Percentiles rank a stretch among this genome's conserved stretches.
Evolutionary conservation across 92 coral and sea anemone genomes (phyloP).

Genomic region (Parazoanthus atlanticus): DNA sequence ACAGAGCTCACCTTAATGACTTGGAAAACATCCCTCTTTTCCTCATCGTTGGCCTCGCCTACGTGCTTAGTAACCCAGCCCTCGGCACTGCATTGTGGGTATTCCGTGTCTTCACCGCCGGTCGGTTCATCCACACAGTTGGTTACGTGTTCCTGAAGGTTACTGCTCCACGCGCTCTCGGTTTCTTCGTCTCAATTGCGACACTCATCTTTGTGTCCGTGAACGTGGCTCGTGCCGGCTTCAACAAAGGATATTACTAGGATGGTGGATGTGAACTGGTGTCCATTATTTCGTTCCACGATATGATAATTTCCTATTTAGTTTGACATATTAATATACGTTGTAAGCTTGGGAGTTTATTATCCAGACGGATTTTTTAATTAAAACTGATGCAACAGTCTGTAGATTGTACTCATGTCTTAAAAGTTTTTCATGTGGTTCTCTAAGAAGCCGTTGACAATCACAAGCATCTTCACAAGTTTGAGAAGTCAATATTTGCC

Average conservation of each 20-base stretch:
- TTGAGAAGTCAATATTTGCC: too few relatives aligned
- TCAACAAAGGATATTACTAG: slow-evolving; percentile 1
- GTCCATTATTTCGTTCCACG: too few relatives aligned
- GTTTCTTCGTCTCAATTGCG: not conserved
- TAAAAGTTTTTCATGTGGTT: too few relatives aligned
- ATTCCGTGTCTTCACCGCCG: slow-evolving; percentile 76
- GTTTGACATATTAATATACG: too few relatives aligned
- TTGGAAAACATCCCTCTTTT: slow-evolving; percentile 86
- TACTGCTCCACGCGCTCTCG: slow-evolving; percentile 23
- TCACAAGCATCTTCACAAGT: too few relatives aligned
- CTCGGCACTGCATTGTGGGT: slow-evolving; percentile 66
- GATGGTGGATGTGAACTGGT: too few relatives aligned
- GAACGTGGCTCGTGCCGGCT: slow-evolving; percentile 8
- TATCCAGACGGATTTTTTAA: too few relatives aligned
- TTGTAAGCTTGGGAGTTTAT: too few relatives aligned
- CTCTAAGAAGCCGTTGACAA: too few relatives aligned
- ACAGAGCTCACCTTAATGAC: slow-evolving; percentile 86
- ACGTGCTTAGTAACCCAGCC: slow-evolving; percentile 64
- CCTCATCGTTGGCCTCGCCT: slow-evolving; percentile 71
- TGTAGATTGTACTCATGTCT: too few relatives aligned
- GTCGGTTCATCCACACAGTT: slow-evolving; percentile 72
- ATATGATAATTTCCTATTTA: too few relatives aligned
- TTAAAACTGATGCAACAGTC: too few relatives aligned
- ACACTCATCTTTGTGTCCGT: slow-evolving; percentile 26
- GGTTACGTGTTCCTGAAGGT: slow-evolving; percentile 51